Evolutionary conservation across 2,797 vertebrate species (phyloP).

Genomic region (Sebastes hubbsi): DNA sequence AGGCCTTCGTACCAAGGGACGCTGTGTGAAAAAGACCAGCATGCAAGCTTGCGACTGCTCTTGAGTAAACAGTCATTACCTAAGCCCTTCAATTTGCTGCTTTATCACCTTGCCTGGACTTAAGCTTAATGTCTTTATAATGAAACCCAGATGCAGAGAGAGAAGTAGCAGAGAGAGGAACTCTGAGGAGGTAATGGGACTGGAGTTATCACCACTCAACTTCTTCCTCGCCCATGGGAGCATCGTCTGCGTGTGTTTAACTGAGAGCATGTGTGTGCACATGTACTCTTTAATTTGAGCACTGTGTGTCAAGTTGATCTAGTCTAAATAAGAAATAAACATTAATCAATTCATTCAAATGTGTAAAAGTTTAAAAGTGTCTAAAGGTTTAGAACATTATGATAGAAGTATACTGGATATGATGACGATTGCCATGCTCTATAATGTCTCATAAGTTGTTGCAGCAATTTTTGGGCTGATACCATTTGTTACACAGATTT

Average conservation of each 20-base stretch:
- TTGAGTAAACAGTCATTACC: conserved; percentile 74
- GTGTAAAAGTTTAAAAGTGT: too few species aligned
- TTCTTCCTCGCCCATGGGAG: conserved; percentile 31
- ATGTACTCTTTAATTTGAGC: too few species aligned
- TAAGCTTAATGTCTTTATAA: conserved; percentile 62
- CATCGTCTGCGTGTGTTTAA: conserved; percentile 9
- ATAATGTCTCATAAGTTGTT: too few species aligned
- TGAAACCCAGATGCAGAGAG: conserved; percentile 65
- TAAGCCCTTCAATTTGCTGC: conserved; percentile 69
- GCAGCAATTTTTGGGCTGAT: too few species aligned
- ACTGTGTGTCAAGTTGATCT: too few species aligned
- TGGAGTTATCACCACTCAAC: conserved; percentile 44
- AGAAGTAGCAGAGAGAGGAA: conserved; percentile 21
- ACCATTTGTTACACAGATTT: too few species aligned
- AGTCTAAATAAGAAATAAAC: too few species aligned
- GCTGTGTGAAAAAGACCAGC: conserved; percentile 8
- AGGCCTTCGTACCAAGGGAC: conserved; percentile 13
- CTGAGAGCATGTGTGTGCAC: conserved; percentile 4
- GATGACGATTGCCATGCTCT: too few species aligned
- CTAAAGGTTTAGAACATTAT: too few species aligned
- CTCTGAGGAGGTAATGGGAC: conserved; percentile 56
- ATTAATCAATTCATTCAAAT: too few species aligned
- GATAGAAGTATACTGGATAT: too few species aligned
- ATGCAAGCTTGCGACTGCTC: conserved; percentile 42
- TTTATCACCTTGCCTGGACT: conserved; percentile 69